A percentile compares a stretch with the other conserved stretches of the same genome.
Conservation (phyloP, 2,888 invertebrate species). For the Tortricodes alternella region DNA sequence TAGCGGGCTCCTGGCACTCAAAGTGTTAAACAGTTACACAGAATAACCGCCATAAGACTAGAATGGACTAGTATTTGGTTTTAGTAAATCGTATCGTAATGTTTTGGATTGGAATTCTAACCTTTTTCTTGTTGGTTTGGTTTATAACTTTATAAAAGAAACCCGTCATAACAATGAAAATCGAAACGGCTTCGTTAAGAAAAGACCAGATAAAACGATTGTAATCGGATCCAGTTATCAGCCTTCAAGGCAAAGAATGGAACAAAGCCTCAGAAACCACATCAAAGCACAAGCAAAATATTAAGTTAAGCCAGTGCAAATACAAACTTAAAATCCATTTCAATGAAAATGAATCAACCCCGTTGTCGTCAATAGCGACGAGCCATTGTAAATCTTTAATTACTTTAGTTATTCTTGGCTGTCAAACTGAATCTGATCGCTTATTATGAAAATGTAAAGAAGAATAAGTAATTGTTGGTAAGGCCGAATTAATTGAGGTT, state of each 20-base stretch:
- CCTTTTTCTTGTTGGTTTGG: too few species aligned
- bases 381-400: not conserved
- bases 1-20: too few species aligned
- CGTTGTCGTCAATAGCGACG: not conserved
- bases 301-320: slow-evolving; percentile 1
- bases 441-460: too few species aligned
- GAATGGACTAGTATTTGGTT: too few species aligned
- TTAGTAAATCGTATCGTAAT: not conserved
- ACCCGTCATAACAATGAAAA: not conserved
- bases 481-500: too few species aligned
- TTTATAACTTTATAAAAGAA: too few species aligned
- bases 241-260: not conserved
- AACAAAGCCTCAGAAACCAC: slow-evolving; percentile 4
- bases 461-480: too few species aligned
- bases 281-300: slow-evolving; percentile 1
- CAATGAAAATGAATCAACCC: not conserved
- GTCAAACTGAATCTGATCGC: not conserved
- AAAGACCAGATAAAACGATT: not conserved
- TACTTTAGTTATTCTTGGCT: not conserved
- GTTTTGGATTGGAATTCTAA: not conserved
- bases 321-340: not conserved
- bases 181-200: slow-evolving; percentile 3
- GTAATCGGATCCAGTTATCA: slow-evolving; percentile 9
- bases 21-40: too few species aligned
- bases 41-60: too few species aligned